These are phyloP conservation scores for Graptemys geographica DNA, from an alignment of 2,797 vertebrate species.

Conservation along the genomic window DNA sequence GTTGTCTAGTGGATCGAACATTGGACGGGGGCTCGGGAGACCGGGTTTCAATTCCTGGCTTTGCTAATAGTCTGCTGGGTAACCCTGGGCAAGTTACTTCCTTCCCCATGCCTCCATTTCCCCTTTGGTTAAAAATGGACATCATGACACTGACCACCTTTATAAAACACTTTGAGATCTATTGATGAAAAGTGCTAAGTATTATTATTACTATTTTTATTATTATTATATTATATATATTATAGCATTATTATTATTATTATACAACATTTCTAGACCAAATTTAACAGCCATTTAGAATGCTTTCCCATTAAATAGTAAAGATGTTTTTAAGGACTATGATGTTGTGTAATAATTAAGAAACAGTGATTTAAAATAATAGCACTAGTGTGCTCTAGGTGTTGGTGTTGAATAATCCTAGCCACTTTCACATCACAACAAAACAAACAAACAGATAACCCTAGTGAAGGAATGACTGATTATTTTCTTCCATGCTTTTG, in stretches of 20 bases:
- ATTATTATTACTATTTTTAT: not conserved
- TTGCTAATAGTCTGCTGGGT: not conserved
- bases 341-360: not conserved
- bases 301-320: not conserved
- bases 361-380: not conserved
- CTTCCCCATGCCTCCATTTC: not conserved
- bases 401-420: not conserved
- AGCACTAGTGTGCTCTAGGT: not conserved
- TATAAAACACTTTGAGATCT: not conserved
- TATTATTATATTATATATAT: not conserved
- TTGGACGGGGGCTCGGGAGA: not conserved
- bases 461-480: not conserved
- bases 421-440: not conserved
- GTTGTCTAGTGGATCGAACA: not conserved
- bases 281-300: not conserved
- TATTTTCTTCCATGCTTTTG: not conserved
- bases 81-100: not conserved
- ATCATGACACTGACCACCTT: slow-evolving; percentile 33
- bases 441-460: not conserved
- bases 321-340: not conserved
- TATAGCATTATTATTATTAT: not conserved
- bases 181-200: not conserved
- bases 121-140: slow-evolving; percentile 12
- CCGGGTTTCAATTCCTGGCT: not conserved
- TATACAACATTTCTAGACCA: not conserved